Conservation (phyloP, 2,797 vertebrate genomes). For the Brachyalestes nurse region DNA sequence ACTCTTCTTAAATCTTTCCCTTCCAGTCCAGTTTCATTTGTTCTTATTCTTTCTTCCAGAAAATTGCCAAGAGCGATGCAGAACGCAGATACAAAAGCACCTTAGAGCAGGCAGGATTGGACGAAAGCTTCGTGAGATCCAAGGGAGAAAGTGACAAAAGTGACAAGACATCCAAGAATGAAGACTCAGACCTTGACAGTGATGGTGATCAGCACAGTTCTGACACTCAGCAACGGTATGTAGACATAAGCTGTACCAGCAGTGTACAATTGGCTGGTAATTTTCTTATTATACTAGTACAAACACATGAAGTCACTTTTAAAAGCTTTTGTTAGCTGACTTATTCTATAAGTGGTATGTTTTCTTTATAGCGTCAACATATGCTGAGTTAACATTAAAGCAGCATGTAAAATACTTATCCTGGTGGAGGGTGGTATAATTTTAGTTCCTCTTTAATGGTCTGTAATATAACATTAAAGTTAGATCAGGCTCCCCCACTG, state of each 20-base stretch:
- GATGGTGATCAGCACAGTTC: slow-evolving; percentile 54
- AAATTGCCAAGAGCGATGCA: slow-evolving; percentile 79
- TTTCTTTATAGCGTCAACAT: slow-evolving; percentile 20
- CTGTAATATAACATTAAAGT: slow-evolving; percentile 60
- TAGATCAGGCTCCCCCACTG: slow-evolving; percentile 67
- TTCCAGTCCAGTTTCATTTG: background rate
- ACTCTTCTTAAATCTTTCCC: too few relatives aligned
- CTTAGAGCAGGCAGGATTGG: slow-evolving; percentile 83
- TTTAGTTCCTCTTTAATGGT: slow-evolving; percentile 25
- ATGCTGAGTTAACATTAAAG: slow-evolving; percentile 25
- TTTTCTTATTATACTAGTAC: background rate
- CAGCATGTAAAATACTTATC: slow-evolving; percentile 33
- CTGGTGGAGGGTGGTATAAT: slow-evolving; percentile 6
- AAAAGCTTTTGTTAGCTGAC: too few relatives aligned
- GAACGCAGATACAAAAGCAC: slow-evolving; percentile 82
- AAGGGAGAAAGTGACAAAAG: slow-evolving; percentile 72
- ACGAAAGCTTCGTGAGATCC: slow-evolving; percentile 86
- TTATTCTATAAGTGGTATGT: background rate
- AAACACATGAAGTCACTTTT: background rate
- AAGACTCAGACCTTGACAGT: slow-evolving; percentile 38
- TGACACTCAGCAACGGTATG: slow-evolving; percentile 73
- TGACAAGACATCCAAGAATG: slow-evolving; percentile 50
- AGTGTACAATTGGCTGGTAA: background rate
- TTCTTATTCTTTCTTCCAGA: slow-evolving; percentile 68
- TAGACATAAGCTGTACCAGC: background rate